Base-by-base conservation (phyloP, 2,113 vertebrate genomes). In the Myiozetetes cayanensis region DNA sequence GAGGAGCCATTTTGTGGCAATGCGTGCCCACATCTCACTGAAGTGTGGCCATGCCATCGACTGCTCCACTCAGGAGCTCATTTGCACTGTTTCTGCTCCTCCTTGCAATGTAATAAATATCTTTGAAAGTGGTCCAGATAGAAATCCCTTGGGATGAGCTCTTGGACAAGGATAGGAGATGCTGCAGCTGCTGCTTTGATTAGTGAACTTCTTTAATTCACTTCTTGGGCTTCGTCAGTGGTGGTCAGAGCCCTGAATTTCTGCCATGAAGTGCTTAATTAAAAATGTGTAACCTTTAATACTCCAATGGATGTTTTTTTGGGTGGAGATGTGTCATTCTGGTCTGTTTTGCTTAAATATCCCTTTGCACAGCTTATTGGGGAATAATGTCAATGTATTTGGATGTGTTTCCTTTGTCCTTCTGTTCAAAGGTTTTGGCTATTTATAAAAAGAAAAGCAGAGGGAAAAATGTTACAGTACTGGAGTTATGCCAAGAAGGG, bases 1-100 rank as follows among this genome's bases (percentile, higher is more conserved):
- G 93, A 94, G 92, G 87, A 96, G 95, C 96, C 95, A 97, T 96
- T 96, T 97, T 96, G 94, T 97, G 85, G 82, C 75, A 62, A 65
- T 78, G 84, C 83, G 82, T 93, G 62, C 77, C 47, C 93, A 44
- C 76, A 70, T 92, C 53, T 84, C 71, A 28, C 33, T 66, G 80
- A 85, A 89, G 52, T 31, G 27, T 94, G 92, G 68, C 85, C 79
- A 4, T 43, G 20, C 50, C 25, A 33, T 89, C 5, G 2, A 39
- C 71, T 78, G 25, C 73, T 67, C 35, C 55, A 46, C 56, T 11
- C 14, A 79, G n/a, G 24, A 79, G 76, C 91, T 92, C 75, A 35
- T 85, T 91, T 89, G 73, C 52, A 35, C 85, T 49, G 27, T 78
- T 90, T 41, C 90, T 82, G 22, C 74, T 91, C 33, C 73, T 86